Evolutionary conservation across 2,888 invertebrate genomes (phyloP).

Genomic region (Acronicta alni): DNA sequence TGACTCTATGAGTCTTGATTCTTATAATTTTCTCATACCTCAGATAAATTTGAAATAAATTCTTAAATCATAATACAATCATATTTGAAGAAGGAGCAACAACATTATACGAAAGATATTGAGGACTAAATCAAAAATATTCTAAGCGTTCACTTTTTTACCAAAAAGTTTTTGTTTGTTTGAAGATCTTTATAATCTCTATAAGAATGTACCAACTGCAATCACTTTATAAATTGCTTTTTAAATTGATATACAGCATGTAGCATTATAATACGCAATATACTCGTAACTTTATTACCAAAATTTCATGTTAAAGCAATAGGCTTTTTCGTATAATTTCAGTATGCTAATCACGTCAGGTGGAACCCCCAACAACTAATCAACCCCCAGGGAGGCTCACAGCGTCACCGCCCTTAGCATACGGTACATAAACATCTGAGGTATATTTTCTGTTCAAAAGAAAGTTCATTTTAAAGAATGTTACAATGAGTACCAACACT

Average conservation of each 20-base stretch:
- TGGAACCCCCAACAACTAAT: constrained; percentile 61
- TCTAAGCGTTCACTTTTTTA: no score
- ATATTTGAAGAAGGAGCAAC: no score
- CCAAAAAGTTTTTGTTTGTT: no score
- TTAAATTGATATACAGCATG: constrained; percentile 14
- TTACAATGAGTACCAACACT: constrained; percentile 1
- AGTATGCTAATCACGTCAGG: constrained; percentile 75
- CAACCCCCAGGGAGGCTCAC: constrained; percentile 50
- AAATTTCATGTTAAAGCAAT: constrained; percentile 58
- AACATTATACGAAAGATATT: no score
- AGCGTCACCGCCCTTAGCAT: constrained; percentile 49
- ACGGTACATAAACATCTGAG: constrained; percentile 45
- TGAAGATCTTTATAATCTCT: no score
- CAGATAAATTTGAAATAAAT: no score
- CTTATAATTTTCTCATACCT: no score
- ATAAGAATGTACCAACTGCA: no score
- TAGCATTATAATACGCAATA: constrained; percentile 31
- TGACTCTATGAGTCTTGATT: no score
- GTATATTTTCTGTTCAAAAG: constrained; percentile 35
- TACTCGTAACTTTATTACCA: constrained; percentile 44
- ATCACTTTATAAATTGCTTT: no score
- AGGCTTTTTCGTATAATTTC: constrained; percentile 70
- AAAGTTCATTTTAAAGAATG: constrained; percentile 28
- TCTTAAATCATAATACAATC: no score
- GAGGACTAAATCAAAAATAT: no score